These are phyloP conservation scores for Parnassius orleans DNA, from an alignment of 2,888 invertebrate species.

Conservation along the genomic window DNA sequence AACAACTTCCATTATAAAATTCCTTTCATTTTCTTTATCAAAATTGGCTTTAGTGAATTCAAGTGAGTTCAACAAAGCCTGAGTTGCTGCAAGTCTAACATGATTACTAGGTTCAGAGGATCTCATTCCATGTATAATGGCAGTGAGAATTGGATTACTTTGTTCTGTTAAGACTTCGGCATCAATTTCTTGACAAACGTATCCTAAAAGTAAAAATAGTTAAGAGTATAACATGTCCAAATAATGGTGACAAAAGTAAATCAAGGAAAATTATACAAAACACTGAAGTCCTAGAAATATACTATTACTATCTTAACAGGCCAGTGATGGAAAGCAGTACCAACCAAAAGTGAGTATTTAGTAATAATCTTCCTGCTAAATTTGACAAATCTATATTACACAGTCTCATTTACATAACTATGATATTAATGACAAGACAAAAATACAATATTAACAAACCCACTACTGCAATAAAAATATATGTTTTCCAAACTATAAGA, in stretches of 20 bases:
- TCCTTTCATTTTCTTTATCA: slow-evolving; percentile 97
- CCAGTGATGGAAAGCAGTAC: slow-evolving; percentile 6
- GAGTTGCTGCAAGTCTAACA: slow-evolving; percentile 97
- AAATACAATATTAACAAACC: too few species aligned
- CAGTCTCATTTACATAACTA: too few species aligned
- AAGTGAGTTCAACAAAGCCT: slow-evolving; percentile 96
- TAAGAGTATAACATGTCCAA: neutral
- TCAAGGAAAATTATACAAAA: too few species aligned
- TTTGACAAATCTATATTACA: too few species aligned
- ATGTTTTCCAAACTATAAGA: too few species aligned
- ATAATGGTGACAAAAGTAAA: slow-evolving; percentile 2
- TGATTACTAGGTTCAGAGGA: slow-evolving; percentile 95
- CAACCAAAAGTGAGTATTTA: too few species aligned
- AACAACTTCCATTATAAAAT: slow-evolving; percentile 99
- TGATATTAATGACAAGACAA: too few species aligned
- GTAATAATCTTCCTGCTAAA: too few species aligned
- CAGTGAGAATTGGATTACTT: slow-evolving; percentile 98
- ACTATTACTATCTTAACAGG: too few species aligned
- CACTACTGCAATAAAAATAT: too few species aligned
- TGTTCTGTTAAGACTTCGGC: slow-evolving; percentile 95
- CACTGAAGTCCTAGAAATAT: too few species aligned
- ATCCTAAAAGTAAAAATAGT: slow-evolving; percentile 71
- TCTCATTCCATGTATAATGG: slow-evolving; percentile 99
- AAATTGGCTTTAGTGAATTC: slow-evolving; percentile 99
- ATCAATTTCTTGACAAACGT: slow-evolving; percentile 99